Conservation (phyloP, 1,140 invertebrate genomes). For the Proctacanthus coquilletti region DNA sequence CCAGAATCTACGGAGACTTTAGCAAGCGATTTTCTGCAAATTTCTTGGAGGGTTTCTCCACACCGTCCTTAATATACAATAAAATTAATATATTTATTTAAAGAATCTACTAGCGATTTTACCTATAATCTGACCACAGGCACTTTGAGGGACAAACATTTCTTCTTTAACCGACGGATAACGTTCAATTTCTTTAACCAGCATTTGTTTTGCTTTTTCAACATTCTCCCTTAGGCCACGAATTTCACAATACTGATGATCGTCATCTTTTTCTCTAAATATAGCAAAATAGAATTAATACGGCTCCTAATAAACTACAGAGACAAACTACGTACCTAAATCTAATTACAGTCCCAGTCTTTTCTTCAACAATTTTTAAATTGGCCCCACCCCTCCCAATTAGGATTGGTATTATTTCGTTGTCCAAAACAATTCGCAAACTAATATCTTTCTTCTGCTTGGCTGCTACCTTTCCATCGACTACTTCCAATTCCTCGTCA, state of each 20-base stretch:
- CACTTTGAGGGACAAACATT: constrained; percentile 45
- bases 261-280: constrained; percentile 29
- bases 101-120: not conserved
- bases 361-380: constrained; percentile 53
- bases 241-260: constrained; percentile 45
- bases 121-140: constrained; percentile 50
- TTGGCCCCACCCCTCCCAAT: constrained; percentile 49
- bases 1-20: constrained; percentile 17
- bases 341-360: constrained; percentile 49
- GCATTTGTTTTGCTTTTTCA: constrained; percentile 48
- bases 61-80: constrained; percentile 31
- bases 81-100: constrained; percentile 2
- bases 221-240: constrained; percentile 42
- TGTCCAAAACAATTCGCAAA: constrained; percentile 19
- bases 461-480: not conserved
- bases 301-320: constrained; percentile 6
- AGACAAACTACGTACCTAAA: constrained; percentile 31
- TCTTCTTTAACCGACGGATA: constrained; percentile 47
- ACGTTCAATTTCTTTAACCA: constrained; percentile 52
- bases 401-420: constrained; percentile 25
- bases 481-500: constrained; percentile 11
- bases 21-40: constrained; percentile 34
- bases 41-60: constrained; percentile 52
- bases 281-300: constrained; percentile 15
- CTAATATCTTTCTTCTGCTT: constrained; percentile 16